Percentiles rank a stretch among this genome's conserved stretches.
Conservation (phyloP, 1,140 invertebrate species). For the Mycetomoellerius zeteki region DNA sequence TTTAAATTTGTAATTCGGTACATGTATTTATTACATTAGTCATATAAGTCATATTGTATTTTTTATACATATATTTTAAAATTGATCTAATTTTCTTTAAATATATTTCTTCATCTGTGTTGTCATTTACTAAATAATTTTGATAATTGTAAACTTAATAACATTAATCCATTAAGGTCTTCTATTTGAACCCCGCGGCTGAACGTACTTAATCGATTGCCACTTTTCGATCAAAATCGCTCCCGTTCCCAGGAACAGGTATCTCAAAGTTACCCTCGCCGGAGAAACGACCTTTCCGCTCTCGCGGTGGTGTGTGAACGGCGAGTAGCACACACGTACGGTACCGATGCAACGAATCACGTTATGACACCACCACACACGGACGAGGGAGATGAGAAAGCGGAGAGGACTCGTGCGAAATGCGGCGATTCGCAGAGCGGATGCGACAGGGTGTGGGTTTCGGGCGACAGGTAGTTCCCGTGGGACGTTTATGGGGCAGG, state of each 20-base stretch:
- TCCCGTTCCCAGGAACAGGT: constrained; percentile 80
- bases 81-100: background rate
- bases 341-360: constrained; percentile 8
- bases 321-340: background rate
- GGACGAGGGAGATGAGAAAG: constrained; percentile 52
- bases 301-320: constrained; percentile 65
- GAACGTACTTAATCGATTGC: constrained; percentile 67
- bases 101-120: background rate
- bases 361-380: constrained; percentile 2
- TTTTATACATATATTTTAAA: background rate
- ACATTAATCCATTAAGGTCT: background rate
- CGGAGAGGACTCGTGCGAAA: constrained; percentile 80
- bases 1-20: background rate
- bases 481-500: constrained; percentile 75
- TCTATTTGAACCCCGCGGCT: too few relatives aligned
- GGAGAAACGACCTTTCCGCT: constrained; percentile 67
- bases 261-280: constrained; percentile 67
- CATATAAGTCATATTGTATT: background rate
- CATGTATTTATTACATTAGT: background rate
- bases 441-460: constrained; percentile 68
- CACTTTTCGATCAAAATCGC: constrained; percentile 61
- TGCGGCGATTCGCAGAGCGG: constrained; percentile 73
- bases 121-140: background rate
- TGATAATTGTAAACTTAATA: constrained; percentile 12
- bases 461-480: constrained; percentile 82